Evolutionary conservation across 2,888 invertebrate species (phyloP).

Genomic region (Petrolisthes cinctipes): DNA sequence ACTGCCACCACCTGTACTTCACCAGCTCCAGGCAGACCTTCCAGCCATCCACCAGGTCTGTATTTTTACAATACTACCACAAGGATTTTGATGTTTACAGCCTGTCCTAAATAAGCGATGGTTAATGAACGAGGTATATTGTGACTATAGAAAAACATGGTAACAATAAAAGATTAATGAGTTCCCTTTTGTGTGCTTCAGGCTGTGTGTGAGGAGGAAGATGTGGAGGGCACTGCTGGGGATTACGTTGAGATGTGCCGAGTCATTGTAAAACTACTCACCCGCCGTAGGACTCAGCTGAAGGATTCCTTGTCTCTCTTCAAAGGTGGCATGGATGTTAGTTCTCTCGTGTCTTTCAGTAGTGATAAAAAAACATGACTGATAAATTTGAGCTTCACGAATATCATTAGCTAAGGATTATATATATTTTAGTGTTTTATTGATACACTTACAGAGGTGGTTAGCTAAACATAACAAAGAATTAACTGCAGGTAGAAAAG

Average conservation of each 20-base stretch:
- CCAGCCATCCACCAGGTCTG: conserved; percentile 47
- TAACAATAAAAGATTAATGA: no score
- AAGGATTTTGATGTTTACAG: no score
- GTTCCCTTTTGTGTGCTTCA: no score
- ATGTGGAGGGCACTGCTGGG: conserved; percentile 29
- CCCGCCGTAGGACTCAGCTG: conserved; percentile 40
- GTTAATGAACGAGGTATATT: no score
- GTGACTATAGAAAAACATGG: no score
- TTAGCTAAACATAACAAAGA: no score
- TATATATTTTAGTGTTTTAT: not conserved
- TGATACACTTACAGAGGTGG: no score
- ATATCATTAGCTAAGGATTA: not conserved
- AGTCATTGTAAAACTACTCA: conserved; percentile 42
- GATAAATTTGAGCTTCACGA: not conserved
- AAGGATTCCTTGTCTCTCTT: conserved; percentile 42
- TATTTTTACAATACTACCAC: not conserved
- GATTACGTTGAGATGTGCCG: conserved; percentile 51
- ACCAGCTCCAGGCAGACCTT: conserved; percentile 38
- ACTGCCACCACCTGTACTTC: conserved; percentile 41
- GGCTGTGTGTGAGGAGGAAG: conserved; percentile 31
- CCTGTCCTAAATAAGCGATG: no score
- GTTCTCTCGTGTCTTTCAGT: not conserved
- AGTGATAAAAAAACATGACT: not conserved
- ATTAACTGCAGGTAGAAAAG: no score
- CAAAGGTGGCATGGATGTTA: conserved; percentile 59